These are phyloP conservation scores for Caretta caretta DNA, from an alignment of 2,113 vertebrate genomes.

Conservation along the genomic window DNA sequence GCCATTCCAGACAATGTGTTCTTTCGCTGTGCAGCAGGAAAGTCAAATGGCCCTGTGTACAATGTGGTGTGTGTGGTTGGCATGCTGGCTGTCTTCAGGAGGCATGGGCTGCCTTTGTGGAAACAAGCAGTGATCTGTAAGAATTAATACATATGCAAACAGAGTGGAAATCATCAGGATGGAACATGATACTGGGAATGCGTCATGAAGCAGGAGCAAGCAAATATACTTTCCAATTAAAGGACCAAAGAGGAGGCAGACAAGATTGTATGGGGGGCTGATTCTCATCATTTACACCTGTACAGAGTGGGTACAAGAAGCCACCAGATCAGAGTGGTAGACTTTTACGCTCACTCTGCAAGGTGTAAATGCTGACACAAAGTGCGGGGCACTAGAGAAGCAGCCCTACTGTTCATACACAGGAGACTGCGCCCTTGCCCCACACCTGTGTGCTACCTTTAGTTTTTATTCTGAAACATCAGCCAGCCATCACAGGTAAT, in stretches of 20 bases:
- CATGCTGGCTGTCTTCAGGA: neutral
- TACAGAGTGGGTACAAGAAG: neutral
- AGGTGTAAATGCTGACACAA: neutral
- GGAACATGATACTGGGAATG: slow-evolving; percentile 58
- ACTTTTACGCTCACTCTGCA: neutral
- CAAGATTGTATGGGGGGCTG: neutral
- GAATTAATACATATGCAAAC: slow-evolving; percentile 56
- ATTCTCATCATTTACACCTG: neutral
- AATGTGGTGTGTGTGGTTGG: neutral
- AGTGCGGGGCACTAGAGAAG: neutral
- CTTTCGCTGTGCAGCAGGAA: slow-evolving; percentile 44
- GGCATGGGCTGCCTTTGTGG: slow-evolving; percentile 1
- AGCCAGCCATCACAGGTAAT: neutral
- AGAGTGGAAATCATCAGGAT: slow-evolving; percentile 49
- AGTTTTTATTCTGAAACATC: neutral
- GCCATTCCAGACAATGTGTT: slow-evolving; percentile 45
- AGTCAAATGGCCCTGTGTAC: neutral
- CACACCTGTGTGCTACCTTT: neutral
- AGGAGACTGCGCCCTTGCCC: rapidly evolving
- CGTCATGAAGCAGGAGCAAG: slow-evolving; percentile 40
- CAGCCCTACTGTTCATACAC: neutral
- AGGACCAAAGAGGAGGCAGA: slow-evolving; percentile 18
- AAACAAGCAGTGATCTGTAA: slow-evolving; percentile 54
- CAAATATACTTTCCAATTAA: slow-evolving; percentile 58
- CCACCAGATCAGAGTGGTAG: neutral